Evolutionary conservation across 2,888 invertebrate species (phyloP).

Genomic region (Calameuta pallipes): DNA sequence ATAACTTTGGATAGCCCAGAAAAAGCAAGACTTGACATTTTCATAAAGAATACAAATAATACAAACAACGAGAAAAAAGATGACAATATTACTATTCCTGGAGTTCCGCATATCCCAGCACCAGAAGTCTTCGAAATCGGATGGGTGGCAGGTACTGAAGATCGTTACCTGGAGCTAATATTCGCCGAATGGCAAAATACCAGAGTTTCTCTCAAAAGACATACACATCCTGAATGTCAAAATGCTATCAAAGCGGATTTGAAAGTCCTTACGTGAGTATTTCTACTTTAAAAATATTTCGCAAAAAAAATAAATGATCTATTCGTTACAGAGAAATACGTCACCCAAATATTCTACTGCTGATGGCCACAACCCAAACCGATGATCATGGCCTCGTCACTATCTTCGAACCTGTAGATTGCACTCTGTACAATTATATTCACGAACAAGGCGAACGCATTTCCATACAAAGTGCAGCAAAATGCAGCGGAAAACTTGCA

Average conservation of each 20-base stretch:
- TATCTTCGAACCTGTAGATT: slow-evolving; percentile 55
- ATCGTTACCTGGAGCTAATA: slow-evolving; percentile 51
- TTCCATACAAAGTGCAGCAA: slow-evolving; percentile 48
- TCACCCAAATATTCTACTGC: slow-evolving; percentile 51
- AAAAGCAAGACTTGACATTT: slow-evolving; percentile 35
- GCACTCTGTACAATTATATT: slow-evolving; percentile 53
- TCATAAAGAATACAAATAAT: slow-evolving; percentile 36
- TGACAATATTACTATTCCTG: slow-evolving; percentile 28
- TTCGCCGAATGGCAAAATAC: slow-evolving; percentile 57
- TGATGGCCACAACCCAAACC: slow-evolving; percentile 53
- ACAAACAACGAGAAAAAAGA: slow-evolving; percentile 29
- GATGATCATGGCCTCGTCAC: slow-evolving; percentile 49
- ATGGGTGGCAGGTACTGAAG: slow-evolving; percentile 55
- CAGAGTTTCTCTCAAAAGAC: slow-evolving; percentile 48
- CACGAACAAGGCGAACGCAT: slow-evolving; percentile 55
- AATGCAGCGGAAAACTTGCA: slow-evolving; percentile 49
- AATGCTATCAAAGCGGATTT: slow-evolving; percentile 50
- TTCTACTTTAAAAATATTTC: not conserved
- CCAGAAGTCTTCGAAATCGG: slow-evolving; percentile 55
- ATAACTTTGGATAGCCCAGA: slow-evolving; percentile 37
- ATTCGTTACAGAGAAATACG: slow-evolving; percentile 46
- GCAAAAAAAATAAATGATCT: slow-evolving; percentile 7
- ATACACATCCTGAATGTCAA: slow-evolving; percentile 47
- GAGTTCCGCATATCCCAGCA: slow-evolving; percentile 44
- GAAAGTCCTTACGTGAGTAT: slow-evolving; percentile 47